A percentile compares a stretch with the other conserved stretches of the same genome.
These are phyloP conservation scores for Carlito syrichta DNA, from an alignment of 2,113 vertebrate genomes.

Conservation along the genomic window DNA sequence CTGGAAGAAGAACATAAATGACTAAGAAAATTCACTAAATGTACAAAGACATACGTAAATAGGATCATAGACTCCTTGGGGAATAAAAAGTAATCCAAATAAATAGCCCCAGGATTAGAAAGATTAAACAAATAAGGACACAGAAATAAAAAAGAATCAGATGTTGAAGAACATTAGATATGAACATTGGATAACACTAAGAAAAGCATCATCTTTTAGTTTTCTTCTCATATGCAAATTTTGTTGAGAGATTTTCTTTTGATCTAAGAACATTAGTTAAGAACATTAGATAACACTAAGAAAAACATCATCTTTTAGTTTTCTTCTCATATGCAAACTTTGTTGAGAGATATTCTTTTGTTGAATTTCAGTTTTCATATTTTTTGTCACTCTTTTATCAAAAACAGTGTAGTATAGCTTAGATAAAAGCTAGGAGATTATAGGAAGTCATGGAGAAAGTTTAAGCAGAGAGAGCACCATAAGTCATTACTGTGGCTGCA, in stretches of 20 bases:
- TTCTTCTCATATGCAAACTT: too few relatives aligned
- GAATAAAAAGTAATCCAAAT: background rate
- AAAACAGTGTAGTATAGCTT: too few relatives aligned
- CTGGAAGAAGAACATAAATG: background rate
- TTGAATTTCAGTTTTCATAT: too few relatives aligned
- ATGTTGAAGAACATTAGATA: background rate
- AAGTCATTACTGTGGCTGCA: background rate
- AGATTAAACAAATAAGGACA: background rate
- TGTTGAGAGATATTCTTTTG: too few relatives aligned
- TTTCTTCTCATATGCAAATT: too few relatives aligned
- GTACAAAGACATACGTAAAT: background rate
- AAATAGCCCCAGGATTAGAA: background rate
- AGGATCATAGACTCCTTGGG: rapidly evolving
- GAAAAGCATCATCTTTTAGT: too few relatives aligned
- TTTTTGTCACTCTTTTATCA: too few relatives aligned
- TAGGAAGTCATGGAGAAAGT: background rate
- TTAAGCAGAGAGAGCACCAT: background rate
- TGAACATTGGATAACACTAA: too few relatives aligned
- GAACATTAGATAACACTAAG: too few relatives aligned
- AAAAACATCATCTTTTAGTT: too few relatives aligned
- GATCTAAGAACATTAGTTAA: too few relatives aligned
- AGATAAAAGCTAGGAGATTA: background rate
- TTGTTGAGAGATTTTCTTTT: too few relatives aligned
- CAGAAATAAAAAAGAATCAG: background rate
- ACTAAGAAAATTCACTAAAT: background rate